These are phyloP conservation scores for Miniopterus natalensis DNA, from an alignment of 2,113 vertebrate genomes.

Conservation along the genomic window DNA sequence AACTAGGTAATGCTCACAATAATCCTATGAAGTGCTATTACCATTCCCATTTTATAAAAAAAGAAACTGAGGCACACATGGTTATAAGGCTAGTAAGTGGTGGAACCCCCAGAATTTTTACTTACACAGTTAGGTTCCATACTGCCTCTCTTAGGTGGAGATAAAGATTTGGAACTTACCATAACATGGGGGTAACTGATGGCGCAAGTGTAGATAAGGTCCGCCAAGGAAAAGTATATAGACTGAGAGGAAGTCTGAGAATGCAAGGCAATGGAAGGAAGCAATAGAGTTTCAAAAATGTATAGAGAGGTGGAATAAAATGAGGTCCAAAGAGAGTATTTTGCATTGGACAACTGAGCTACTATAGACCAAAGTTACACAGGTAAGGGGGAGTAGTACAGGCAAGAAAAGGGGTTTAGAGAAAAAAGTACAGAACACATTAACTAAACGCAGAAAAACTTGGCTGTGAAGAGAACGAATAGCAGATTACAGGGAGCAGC, in stretches of 20 bases:
- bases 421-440: background rate
- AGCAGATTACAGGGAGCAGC: background rate
- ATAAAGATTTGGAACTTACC: background rate
- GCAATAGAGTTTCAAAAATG: conserved; percentile 17
- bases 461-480: conserved; percentile 10
- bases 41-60: conserved; percentile 28
- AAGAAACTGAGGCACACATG: background rate
- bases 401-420: background rate
- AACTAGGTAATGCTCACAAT: conserved; percentile 28
- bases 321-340: background rate
- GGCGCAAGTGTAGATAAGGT: background rate
- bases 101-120: background rate
- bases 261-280: background rate
- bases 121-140: background rate
- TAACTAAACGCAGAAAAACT: conserved; percentile 51
- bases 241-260: background rate
- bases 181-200: background rate
- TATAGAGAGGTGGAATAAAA: background rate
- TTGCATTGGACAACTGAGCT: background rate
- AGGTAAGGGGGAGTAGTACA: background rate
- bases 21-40: background rate
- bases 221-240: background rate
- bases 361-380: background rate
- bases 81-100: background rate
- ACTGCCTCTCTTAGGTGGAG: background rate